Evolutionary conservation across 1,140 invertebrate genomes (phyloP).

Genomic region (Hetaerina americana): DNA sequence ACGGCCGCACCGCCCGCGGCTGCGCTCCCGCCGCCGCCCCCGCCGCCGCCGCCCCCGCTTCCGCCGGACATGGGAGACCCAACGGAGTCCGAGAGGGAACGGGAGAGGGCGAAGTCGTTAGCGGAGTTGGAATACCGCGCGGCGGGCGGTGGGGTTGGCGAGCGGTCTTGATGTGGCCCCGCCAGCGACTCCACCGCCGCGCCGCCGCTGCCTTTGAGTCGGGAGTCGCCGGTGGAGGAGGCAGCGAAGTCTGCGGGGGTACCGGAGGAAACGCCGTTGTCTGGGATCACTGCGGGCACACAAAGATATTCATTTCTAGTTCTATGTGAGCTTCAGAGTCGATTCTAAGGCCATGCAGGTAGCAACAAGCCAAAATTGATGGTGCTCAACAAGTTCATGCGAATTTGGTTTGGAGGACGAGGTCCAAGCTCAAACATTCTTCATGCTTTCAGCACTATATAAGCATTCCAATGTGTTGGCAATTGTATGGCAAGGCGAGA

Average conservation of each 20-base stretch:
- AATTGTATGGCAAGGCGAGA: too few relatives aligned
- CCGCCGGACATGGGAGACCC: constrained; percentile 12
- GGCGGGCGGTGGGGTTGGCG: constrained; percentile 30
- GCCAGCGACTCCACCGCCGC: constrained; percentile 55
- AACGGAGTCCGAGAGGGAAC: not conserved
- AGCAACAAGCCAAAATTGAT: too few relatives aligned
- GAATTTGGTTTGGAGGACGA: too few relatives aligned
- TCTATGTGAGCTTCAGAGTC: too few relatives aligned
- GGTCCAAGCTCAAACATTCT: too few relatives aligned
- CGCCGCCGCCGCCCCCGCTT: constrained; percentile 10
- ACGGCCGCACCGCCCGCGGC: not conserved
- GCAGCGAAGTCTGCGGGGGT: constrained; percentile 20
- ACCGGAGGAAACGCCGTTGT: constrained; percentile 26
- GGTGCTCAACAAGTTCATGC: too few relatives aligned
- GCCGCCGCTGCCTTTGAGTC: not conserved
- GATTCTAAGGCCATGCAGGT: too few relatives aligned
- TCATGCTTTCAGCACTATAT: too few relatives aligned
- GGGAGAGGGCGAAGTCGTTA: not conserved
- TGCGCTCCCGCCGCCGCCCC: too few relatives aligned
- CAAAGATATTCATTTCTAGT: too few relatives aligned
- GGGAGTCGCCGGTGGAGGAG: not conserved
- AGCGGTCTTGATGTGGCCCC: constrained; percentile 49
- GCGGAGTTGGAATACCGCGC: not conserved
- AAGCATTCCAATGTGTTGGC: too few relatives aligned
- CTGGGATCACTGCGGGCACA: constrained; percentile 26